Evolutionary conservation across 1,140 invertebrate genomes (phyloP).

Genomic region (Brachystomella parvula): DNA sequence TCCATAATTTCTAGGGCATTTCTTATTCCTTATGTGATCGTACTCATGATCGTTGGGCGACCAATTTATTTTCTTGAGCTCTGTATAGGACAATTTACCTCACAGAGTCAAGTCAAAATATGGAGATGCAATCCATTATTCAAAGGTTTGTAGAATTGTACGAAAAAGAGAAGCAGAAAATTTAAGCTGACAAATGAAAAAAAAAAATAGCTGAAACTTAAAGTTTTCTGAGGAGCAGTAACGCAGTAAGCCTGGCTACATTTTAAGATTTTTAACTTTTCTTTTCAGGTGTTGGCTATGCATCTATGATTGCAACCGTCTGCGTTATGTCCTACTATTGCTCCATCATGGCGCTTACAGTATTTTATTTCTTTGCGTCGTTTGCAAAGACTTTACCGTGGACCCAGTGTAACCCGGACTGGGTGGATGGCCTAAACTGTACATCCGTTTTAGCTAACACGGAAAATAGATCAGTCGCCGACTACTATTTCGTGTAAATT

Average conservation of each 20-base stretch:
- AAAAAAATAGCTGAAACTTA: neutral
- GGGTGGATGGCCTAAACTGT: slow-evolving; percentile 23
- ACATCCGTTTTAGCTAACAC: neutral
- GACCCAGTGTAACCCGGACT: slow-evolving; percentile 41
- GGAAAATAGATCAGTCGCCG: too few relatives aligned
- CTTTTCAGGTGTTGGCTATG: slow-evolving; percentile 43
- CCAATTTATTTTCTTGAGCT: slow-evolving; percentile 49
- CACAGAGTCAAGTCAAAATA: slow-evolving; percentile 42
- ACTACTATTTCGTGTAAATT: too few relatives aligned
- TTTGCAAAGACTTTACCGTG: slow-evolving; percentile 40
- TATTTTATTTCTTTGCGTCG: slow-evolving; percentile 42
- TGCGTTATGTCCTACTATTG: slow-evolving; percentile 28
- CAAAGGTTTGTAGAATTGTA: slow-evolving; percentile 42
- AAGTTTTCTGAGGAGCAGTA: neutral
- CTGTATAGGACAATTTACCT: slow-evolving; percentile 50
- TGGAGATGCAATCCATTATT: slow-evolving; percentile 41
- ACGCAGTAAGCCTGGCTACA: too few relatives aligned
- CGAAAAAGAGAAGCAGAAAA: neutral
- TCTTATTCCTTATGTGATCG: slow-evolving; percentile 53
- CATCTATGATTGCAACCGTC: slow-evolving; percentile 12
- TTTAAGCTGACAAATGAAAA: too few relatives aligned
- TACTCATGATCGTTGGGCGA: slow-evolving; percentile 51
- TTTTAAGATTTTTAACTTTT: neutral
- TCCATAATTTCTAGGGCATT: slow-evolving; percentile 47
- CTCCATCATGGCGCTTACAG: slow-evolving; percentile 39